Evolutionary conservation across 2,888 invertebrate species (phyloP).

Genomic region (Nomada goodeniana): DNA sequence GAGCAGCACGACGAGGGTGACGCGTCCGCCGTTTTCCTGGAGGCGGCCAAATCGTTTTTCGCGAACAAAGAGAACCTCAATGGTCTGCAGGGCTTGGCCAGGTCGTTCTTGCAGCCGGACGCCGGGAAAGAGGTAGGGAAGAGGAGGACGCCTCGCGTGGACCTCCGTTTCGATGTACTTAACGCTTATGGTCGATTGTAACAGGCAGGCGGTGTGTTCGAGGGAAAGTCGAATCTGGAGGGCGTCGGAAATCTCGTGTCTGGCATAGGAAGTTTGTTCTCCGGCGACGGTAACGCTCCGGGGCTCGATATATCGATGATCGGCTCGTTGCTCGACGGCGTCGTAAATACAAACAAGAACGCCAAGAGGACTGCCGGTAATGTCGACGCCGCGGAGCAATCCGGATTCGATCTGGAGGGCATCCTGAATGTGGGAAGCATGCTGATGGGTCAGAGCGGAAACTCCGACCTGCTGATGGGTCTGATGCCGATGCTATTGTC

Average conservation of each 20-base stretch:
- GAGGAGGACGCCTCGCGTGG: too few relatives aligned
- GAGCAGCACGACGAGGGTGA: conserved; percentile 83
- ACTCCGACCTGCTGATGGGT: conserved; percentile 86
- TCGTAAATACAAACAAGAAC: conserved; percentile 58
- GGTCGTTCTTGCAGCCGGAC: conserved; percentile 89
- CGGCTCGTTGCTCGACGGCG: conserved; percentile 71
- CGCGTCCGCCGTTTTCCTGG: conserved; percentile 88
- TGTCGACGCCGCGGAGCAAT: conserved; percentile 15
- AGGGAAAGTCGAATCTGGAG: conserved; percentile 69
- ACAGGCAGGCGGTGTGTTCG: conserved; percentile 72
- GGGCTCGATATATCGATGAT: conserved; percentile 76
- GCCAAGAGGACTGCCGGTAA: conserved; percentile 54
- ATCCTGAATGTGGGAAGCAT: conserved; percentile 78
- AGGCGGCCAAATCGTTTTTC: conserved; percentile 89
- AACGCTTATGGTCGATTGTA: background rate
- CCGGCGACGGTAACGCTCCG: conserved; percentile 61
- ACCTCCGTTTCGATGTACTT: too few relatives aligned
- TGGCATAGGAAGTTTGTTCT: conserved; percentile 78
- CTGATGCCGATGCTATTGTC: conserved; percentile 89
- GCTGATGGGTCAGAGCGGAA: conserved; percentile 81
- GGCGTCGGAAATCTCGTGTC: conserved; percentile 80
- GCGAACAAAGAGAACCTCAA: conserved; percentile 87
- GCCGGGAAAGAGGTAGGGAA: conserved; percentile 86
- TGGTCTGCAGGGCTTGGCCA: conserved; percentile 88
- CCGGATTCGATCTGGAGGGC: conserved; percentile 75